These are phyloP conservation scores for Vanessa atalanta DNA, from an alignment of 1,140 invertebrate species.

Conservation along the genomic window DNA sequence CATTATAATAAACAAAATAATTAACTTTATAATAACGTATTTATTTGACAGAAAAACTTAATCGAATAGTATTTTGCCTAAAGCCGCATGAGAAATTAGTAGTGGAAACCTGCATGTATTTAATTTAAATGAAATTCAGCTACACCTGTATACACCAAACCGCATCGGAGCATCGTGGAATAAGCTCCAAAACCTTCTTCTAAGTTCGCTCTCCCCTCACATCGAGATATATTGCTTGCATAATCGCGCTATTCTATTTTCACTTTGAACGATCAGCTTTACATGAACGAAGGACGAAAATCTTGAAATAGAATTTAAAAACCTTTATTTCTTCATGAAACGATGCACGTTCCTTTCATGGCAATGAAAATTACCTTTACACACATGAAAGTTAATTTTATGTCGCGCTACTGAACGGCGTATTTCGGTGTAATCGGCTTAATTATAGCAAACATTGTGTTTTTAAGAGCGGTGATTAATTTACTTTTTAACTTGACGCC, in stretches of 20 bases:
- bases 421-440: constrained; percentile 17
- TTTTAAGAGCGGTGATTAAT: constrained; percentile 29
- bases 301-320: constrained; percentile 30
- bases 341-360: constrained; percentile 33
- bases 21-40: no score
- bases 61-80: no score
- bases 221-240: neutral
- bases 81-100: no score
- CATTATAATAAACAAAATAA: no score
- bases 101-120: no score
- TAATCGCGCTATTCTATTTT: neutral
- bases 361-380: constrained; percentile 37
- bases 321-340: constrained; percentile 40
- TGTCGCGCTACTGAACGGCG: neutral
- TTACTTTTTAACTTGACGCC: constrained; percentile 21
- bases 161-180: no score
- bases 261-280: neutral
- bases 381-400: constrained; percentile 19
- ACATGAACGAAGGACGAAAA: constrained; percentile 8
- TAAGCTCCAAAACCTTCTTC: no score
- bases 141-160: no score
- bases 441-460: constrained; percentile 25
- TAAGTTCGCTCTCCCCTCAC: neutral
- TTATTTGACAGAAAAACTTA: no score
- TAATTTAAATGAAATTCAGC: no score